These are phyloP conservation scores for Eupeodes latifasciatus DNA, from an alignment of 2,888 invertebrate species.

Conservation along the genomic window DNA sequence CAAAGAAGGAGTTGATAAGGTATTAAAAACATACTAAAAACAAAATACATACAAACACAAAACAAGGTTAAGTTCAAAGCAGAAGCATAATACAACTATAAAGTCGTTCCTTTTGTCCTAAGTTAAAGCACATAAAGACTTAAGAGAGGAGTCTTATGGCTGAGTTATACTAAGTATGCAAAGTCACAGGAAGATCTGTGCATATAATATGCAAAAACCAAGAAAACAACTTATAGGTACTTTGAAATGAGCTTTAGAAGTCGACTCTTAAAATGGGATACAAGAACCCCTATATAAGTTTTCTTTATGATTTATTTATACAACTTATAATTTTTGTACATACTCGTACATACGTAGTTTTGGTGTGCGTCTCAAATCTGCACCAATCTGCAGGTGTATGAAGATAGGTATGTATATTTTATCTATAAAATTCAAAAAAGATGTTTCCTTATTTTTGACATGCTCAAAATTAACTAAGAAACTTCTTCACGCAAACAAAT, in stretches of 20 bases:
- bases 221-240: constrained; percentile 40
- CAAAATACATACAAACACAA: constrained; percentile 34
- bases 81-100: constrained; percentile 33
- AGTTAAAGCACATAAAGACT: constrained; percentile 47
- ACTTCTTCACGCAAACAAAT: no score
- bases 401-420: no score
- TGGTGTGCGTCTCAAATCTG: constrained; percentile 2
- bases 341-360: neutral
- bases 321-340: neutral
- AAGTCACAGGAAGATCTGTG: constrained; percentile 19
- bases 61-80: constrained; percentile 75
- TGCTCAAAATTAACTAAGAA: no score
- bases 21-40: neutral
- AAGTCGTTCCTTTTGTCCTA: constrained; percentile 59
- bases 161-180: constrained; percentile 20
- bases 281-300: constrained; percentile 20
- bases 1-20: neutral
- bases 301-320: constrained; percentile 33
- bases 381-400: neutral
- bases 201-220: constrained; percentile 21
- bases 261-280: neutral
- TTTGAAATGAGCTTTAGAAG: constrained; percentile 41
- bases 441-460: no score
- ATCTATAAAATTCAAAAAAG: no score
- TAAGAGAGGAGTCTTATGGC: constrained; percentile 30